phyloP scores from a whole-genome alignment of 2,888 invertebrate species.

The Tetranychus truncatus region DNA sequence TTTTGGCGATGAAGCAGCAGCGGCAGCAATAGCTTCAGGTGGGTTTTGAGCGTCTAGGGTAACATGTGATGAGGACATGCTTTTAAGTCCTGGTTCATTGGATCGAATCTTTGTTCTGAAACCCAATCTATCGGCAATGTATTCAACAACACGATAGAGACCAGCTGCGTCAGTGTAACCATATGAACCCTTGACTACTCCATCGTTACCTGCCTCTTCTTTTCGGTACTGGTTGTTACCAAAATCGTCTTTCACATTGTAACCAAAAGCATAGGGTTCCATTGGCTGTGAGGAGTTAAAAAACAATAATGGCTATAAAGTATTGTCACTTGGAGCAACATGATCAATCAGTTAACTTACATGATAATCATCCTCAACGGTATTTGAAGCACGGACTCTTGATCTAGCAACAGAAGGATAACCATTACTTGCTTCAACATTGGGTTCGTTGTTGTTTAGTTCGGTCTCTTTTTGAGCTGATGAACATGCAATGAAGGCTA shows the following conservation, averaged over 20 bases:
- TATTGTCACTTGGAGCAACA: not conserved
- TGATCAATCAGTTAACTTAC: not conserved
- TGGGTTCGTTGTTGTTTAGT: not conserved
- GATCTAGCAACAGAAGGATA: not conserved
- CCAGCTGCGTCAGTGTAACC: slow-evolving; percentile 28
- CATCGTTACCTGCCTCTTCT: slow-evolving; percentile 25
- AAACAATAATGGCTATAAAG: not conserved
- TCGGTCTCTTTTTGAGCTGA: not conserved
- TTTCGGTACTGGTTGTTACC: slow-evolving; percentile 27
- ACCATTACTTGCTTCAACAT: not conserved
- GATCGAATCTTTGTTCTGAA: slow-evolving; percentile 26
- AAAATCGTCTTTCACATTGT: slow-evolving; percentile 26
- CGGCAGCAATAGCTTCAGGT: slow-evolving; percentile 8
- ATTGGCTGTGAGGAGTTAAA: slow-evolving; percentile 1
- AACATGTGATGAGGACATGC: not conserved
- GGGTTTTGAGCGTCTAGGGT: slow-evolving; percentile 2
- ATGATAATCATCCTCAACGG: slow-evolving; percentile 8
- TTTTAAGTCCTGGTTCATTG: slow-evolving; percentile 24
- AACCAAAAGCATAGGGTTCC: slow-evolving; percentile 27
- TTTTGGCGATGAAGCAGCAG: not conserved
- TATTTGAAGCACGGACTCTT: not conserved
- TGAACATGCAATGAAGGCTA: not conserved
- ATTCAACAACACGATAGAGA: slow-evolving; percentile 26
- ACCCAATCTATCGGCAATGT: slow-evolving; percentile 26
- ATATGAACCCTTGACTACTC: slow-evolving; percentile 26